Evolutionary conservation across 1,140 invertebrate genomes (phyloP), one percentile per base, ranked within the genome.

Genomic region (Harpegnathos saltator): DNA sequence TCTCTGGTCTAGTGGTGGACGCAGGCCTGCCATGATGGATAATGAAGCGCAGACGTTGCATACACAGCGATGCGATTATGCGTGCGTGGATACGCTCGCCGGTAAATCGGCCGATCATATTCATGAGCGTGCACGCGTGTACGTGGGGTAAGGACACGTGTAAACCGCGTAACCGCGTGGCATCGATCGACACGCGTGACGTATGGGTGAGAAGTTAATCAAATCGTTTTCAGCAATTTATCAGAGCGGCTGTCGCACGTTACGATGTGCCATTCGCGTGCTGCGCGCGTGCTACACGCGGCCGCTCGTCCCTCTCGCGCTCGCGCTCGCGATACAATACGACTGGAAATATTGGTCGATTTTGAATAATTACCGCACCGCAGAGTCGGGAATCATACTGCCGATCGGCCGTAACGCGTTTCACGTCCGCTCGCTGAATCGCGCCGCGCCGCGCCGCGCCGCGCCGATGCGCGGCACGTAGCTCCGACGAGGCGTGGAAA

Each of bases 161-260:
- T 87, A 84, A 82, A 85, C 78, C 85, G 72, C 50, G 71, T 84
- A 81, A 85, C 83, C 82, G 61, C 68, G 54, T 24, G 24, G 59
- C 78, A 83, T 88, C 84, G 82, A 86, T 83, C 82, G 71, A 69
- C 72, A 38, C 33, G 26, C 38, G 62, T 89, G 77, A 89, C 81
- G 75, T 83, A 90, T 87, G 58, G 68, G 44, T 68, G 82, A 83
- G 82, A 83, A 88, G 89, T 89, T 86, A 86, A 90, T 90, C 85
- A 86, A 89, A 88, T 84, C 81, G 86, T 89, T 89, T 88, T 84
- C 83, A 82, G 24, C 84, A 66, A 89, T 89, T 88, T 88, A 85
- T 89, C 82, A 83, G 58, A 19, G 22, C n/a, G 44, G 14, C 58
- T 22, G 61, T 68, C 62, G 54, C 33, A 26, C 61, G 56, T 52